Conservation (phyloP, 1,140 invertebrate species). For the Pseudomyrmex dendroicus region DNA sequence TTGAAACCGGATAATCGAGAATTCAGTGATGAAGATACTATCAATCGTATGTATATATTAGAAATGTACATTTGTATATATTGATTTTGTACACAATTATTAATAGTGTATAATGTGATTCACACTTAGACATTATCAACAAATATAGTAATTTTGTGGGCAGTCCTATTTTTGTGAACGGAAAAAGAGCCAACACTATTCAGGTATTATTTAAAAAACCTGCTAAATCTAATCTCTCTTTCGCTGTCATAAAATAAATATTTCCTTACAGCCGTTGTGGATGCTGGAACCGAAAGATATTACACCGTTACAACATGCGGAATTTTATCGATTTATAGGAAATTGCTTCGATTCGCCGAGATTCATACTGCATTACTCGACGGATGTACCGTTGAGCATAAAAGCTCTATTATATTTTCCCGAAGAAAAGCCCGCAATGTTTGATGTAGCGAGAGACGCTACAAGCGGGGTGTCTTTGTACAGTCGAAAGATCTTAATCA, state of each 20-base stretch:
- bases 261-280: constrained; percentile 93
- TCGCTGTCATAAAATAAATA: constrained; percentile 46
- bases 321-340: constrained; percentile 96
- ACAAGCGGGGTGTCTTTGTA: constrained; percentile 95
- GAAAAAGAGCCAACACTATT: constrained; percentile 93
- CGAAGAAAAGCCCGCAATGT: constrained; percentile 94
- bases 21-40: constrained; percentile 94
- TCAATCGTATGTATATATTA: constrained; percentile 88
- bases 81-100: constrained; percentile 3
- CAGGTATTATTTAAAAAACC: constrained; percentile 86
- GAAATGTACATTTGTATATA: background rate
- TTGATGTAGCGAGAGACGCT: constrained; percentile 95
- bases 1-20: constrained; percentile 94
- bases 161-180: constrained; percentile 96
- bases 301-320: constrained; percentile 93
- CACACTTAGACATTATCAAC: constrained; percentile 92
- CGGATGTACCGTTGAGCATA: constrained; percentile 96
- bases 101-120: constrained; percentile 15
- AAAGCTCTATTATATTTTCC: constrained; percentile 97
- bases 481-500: constrained; percentile 95
- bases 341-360: constrained; percentile 94
- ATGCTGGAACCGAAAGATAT: constrained; percentile 95
- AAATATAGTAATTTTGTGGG: constrained; percentile 99
- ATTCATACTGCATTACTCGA: constrained; percentile 93
- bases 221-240: background rate